Evolutionary conservation across 1,140 invertebrate genomes (phyloP).

Genomic region (Bacillus rossius): DNA sequence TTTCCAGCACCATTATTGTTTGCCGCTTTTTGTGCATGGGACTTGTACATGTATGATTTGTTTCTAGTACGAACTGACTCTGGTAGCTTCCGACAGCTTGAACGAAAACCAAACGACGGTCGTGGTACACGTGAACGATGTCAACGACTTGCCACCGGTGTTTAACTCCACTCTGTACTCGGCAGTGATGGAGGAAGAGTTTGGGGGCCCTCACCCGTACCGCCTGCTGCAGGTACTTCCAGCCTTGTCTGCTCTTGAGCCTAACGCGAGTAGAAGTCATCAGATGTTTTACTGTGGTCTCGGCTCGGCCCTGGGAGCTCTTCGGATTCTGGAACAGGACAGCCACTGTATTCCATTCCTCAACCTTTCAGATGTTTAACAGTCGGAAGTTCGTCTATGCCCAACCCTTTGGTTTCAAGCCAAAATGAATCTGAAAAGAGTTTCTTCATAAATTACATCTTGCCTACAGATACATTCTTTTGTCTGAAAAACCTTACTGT

Average conservation of each 20-base stretch:
- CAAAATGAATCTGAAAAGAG: too few relatives aligned
- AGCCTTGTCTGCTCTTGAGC: neutral
- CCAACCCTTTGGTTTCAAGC: too few relatives aligned
- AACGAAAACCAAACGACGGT: slow-evolving; percentile 78
- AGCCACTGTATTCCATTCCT: too few relatives aligned
- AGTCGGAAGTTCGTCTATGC: too few relatives aligned
- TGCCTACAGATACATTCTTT: too few relatives aligned
- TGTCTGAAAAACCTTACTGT: too few relatives aligned
- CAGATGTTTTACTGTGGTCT: too few relatives aligned
- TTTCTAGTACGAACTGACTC: slow-evolving; percentile 72
- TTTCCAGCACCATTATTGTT: neutral
- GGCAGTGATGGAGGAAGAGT: slow-evolving; percentile 60
- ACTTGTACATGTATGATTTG: slow-evolving; percentile 2
- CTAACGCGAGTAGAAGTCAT: too few relatives aligned
- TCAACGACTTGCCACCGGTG: slow-evolving; percentile 75
- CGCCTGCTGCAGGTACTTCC: slow-evolving; percentile 53
- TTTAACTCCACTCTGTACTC: slow-evolving; percentile 67
- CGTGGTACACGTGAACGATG: slow-evolving; percentile 67
- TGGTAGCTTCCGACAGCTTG: slow-evolving; percentile 80
- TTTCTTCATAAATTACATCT: too few relatives aligned
- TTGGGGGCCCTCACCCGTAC: slow-evolving; percentile 50
- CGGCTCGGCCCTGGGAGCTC: too few relatives aligned
- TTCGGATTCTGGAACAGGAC: too few relatives aligned
- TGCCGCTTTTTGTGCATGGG: neutral
- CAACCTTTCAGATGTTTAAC: too few relatives aligned